Evolutionary conservation across 2,888 invertebrate genomes (phyloP).

Genomic region (Trachelus troglodyta): DNA sequence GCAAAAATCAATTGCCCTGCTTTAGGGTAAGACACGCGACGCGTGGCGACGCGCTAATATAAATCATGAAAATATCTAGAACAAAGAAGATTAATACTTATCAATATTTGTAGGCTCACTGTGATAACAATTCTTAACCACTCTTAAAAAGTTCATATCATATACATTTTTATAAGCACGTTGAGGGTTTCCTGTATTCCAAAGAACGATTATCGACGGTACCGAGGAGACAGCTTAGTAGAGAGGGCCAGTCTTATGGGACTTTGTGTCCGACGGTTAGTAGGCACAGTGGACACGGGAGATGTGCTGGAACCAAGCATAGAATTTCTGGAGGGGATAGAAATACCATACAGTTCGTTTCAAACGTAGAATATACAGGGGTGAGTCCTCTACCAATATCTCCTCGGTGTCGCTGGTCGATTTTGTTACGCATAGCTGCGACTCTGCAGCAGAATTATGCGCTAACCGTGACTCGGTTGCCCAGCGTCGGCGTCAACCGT

Average conservation of each 20-base stretch:
- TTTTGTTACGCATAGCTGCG: conserved; percentile 50
- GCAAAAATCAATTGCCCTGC: neutral
- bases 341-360: too few relatives aligned
- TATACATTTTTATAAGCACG: neutral
- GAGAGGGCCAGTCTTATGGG: too few relatives aligned
- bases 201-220: neutral
- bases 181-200: neutral
- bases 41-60: neutral
- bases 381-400: too few relatives aligned
- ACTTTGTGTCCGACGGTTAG: too few relatives aligned
- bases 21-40: neutral
- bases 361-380: too few relatives aligned
- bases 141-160: neutral
- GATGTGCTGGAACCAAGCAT: too few relatives aligned
- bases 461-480: conserved; percentile 47
- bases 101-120: neutral
- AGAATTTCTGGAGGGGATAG: too few relatives aligned
- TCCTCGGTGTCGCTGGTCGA: conserved; percentile 40
- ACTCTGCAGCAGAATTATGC: conserved; percentile 45
- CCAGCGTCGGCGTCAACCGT: conserved; percentile 5
- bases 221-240: too few relatives aligned
- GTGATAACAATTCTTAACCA: neutral
- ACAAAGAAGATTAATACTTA: neutral
- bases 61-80: neutral
- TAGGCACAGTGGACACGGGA: too few relatives aligned